Conservation (phyloP, 2,113 vertebrate species). For the Cervus canadensis region DNA sequence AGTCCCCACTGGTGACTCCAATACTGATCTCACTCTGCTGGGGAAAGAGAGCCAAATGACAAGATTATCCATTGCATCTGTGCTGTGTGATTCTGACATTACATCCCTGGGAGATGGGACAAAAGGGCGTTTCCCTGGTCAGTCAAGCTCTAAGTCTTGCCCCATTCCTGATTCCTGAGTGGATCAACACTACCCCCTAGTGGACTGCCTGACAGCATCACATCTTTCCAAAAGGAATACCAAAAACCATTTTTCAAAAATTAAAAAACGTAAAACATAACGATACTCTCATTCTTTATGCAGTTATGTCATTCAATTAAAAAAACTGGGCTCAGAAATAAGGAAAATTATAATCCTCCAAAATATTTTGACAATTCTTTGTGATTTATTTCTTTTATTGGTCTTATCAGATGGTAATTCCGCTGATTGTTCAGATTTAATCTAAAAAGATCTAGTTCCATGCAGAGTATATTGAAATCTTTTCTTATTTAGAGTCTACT, state of each 20-base stretch:
- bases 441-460: neutral
- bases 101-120: constrained; percentile 36
- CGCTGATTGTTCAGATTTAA: constrained; percentile 24
- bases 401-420: neutral
- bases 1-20: constrained; percentile 10
- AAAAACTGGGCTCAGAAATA: neutral
- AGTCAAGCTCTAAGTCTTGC: neutral
- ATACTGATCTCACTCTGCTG: constrained; percentile 17
- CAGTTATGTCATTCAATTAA: neutral
- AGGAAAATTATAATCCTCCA: neutral
- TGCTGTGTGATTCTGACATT: constrained; percentile 1
- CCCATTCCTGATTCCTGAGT: neutral
- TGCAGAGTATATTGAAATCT: neutral
- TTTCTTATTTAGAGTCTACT: constrained; percentile 22
- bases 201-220: constrained; percentile 32
- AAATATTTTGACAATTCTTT: neutral
- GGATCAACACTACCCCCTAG: constrained; percentile 79
- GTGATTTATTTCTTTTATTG: neutral
- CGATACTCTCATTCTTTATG: neutral
- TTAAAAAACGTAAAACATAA: neutral
- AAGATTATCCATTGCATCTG: constrained; percentile 42
- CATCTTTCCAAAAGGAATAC: neutral
- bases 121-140: neutral
- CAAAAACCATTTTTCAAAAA: neutral
- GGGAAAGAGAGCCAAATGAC: neutral